Conservation (phyloP, 2,888 invertebrate genomes). For the Diarsia brunnea region DNA sequence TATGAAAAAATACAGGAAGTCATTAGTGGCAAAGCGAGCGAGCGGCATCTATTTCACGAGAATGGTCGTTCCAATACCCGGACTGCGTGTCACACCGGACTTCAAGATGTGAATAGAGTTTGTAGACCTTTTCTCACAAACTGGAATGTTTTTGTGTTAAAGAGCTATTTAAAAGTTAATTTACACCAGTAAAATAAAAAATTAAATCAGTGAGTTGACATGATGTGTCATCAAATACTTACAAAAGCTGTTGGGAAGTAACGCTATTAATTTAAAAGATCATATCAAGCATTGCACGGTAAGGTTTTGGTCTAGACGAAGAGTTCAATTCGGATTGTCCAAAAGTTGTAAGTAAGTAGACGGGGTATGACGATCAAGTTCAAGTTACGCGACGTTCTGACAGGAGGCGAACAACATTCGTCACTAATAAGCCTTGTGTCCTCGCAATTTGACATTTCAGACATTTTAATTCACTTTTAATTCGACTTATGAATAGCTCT, state of each 20-base stretch:
- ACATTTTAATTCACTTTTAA: constrained; percentile 89
- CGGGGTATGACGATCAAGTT: neutral
- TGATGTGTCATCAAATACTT: neutral
- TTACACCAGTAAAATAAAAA: too few relatives aligned
- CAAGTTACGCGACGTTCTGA: constrained; percentile 73
- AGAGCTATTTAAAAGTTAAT: too few relatives aligned
- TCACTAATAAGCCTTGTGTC: constrained; percentile 84
- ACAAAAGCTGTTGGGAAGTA: neutral
- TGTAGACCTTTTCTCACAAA: neutral
- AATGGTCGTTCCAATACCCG: constrained; percentile 72
- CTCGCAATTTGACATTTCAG: constrained; percentile 89
- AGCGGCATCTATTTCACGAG: constrained; percentile 86
- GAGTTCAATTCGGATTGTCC: neutral
- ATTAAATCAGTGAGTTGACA: too few relatives aligned
- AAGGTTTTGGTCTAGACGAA: neutral
- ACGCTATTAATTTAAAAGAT: neutral
- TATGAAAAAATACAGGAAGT: constrained; percentile 89
- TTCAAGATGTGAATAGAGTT: constrained; percentile 54
- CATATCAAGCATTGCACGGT: neutral
- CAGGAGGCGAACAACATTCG: constrained; percentile 68
- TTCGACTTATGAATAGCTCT: constrained; percentile 87
- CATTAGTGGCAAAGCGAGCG: constrained; percentile 87
- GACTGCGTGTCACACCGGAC: constrained; percentile 77
- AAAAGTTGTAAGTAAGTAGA: constrained; percentile 5
- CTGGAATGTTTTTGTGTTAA: neutral